A percentile compares a stretch with the other conserved stretches of the same genome.
Evolutionary conservation across 2,797 vertebrate species (phyloP).

Genomic region (Oryzias sinensis): DNA sequence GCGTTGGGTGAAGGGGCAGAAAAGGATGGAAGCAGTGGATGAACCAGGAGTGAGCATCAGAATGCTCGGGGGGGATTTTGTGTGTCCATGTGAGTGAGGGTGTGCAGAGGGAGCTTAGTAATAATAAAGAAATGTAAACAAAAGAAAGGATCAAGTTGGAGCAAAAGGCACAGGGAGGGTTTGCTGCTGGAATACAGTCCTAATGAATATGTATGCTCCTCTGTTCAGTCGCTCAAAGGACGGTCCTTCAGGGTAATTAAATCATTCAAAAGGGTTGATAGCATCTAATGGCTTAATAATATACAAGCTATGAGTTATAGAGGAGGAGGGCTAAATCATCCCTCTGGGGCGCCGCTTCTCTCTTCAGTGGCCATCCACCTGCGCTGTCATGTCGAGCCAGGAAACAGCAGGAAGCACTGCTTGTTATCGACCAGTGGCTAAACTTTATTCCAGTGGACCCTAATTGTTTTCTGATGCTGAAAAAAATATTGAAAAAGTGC

Average conservation of each 20-base stretch:
- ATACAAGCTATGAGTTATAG: slow-evolving; percentile 65
- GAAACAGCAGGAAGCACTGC: slow-evolving; percentile 12
- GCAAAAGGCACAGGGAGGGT: slow-evolving; percentile 19
- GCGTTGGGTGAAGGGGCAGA: slow-evolving; percentile 21
- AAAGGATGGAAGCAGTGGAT: slow-evolving; percentile 15
- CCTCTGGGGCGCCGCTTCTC: slow-evolving; percentile 24
- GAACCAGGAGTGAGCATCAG: slow-evolving; percentile 13
- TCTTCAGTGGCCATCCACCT: slow-evolving; percentile 40
- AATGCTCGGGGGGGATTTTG: background rate
- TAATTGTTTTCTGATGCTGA: background rate
- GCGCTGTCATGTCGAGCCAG: slow-evolving; percentile 38
- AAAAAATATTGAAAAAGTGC: background rate
- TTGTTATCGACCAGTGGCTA: background rate
- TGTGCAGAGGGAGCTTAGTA: slow-evolving; percentile 1
- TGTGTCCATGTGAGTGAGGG: background rate
- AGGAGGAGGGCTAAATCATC: slow-evolving; percentile 16
- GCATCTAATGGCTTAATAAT: slow-evolving; percentile 79
- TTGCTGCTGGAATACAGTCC: slow-evolving; percentile 39
- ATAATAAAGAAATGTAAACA: slow-evolving; percentile 26
- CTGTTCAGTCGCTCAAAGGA: slow-evolving; percentile 58
- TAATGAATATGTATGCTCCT: slow-evolving; percentile 71
- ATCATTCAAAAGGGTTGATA: slow-evolving; percentile 68
- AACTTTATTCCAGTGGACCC: background rate
- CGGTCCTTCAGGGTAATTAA: slow-evolving; percentile 71
- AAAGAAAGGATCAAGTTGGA: slow-evolving; percentile 19